These are phyloP conservation scores for Stenoptilia bipunctidactyla DNA, from an alignment of 2,888 invertebrate genomes.

Conservation along the genomic window DNA sequence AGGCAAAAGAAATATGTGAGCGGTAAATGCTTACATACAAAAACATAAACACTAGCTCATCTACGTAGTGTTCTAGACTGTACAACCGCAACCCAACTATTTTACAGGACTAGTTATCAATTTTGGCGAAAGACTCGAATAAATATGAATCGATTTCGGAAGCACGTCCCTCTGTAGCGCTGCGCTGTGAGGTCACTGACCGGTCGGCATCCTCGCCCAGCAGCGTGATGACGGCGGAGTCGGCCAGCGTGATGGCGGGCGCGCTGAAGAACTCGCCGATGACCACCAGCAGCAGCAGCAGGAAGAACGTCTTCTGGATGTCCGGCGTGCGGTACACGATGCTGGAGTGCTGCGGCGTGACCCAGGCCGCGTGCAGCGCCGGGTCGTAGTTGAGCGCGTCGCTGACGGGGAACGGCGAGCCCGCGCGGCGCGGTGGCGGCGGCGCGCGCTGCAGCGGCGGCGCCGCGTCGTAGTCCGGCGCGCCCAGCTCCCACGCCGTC, in stretches of 20 bases:
- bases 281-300: conserved; percentile 90
- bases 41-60: too few relatives aligned
- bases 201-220: conserved; percentile 90
- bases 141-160: too few relatives aligned
- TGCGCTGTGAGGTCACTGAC: too few relatives aligned
- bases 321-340: conserved; percentile 92
- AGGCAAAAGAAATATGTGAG: too few relatives aligned
- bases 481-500: conserved; percentile 74
- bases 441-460: conserved; percentile 22
- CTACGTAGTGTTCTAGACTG: too few relatives aligned
- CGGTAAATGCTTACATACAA: too few relatives aligned
- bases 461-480: conserved; percentile 66
- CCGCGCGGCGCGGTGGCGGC: conserved; percentile 34
- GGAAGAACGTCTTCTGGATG: conserved; percentile 96
- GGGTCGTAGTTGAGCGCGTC: conserved; percentile 84
- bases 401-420: conserved; percentile 79
- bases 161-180: too few relatives aligned
- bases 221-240: conserved; percentile 90
- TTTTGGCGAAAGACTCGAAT: too few relatives aligned
- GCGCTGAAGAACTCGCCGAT: conserved; percentile 98
- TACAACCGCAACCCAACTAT: too few relatives aligned
- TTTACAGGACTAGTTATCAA: too few relatives aligned
- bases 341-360: conserved; percentile 92
- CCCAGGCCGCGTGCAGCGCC: conserved; percentile 79
- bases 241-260: conserved; percentile 94